These are phyloP conservation scores for Rhinoptilus africanus DNA, from an alignment of 2,113 vertebrate genomes.

Conservation along the genomic window DNA sequence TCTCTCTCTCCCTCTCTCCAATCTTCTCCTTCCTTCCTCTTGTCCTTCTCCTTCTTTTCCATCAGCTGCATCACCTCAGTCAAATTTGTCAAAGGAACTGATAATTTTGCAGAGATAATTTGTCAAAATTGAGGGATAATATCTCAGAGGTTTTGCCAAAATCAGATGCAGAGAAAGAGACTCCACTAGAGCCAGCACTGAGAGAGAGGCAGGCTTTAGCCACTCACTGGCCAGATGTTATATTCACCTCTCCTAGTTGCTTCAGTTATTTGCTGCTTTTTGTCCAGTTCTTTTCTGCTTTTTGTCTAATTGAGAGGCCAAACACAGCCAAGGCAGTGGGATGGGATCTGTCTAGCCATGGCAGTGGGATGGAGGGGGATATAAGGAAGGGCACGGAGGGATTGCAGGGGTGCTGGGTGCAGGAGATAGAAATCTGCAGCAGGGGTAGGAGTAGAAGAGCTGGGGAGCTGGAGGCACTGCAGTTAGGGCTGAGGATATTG, in stretches of 20 bases:
- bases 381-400: neutral
- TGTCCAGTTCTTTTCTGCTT: neutral
- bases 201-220: neutral
- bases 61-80: neutral
- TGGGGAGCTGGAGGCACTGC: neutral
- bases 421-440: neutral
- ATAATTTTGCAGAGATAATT: neutral
- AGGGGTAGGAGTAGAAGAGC: neutral
- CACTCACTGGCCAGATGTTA: accelerated
- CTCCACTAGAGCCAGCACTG: neutral
- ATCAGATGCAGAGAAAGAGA: neutral
- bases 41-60: neutral
- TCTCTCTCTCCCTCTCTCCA: neutral
- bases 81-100: neutral
- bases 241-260: neutral
- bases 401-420: neutral
- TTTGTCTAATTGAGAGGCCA: neutral
- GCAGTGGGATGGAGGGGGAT: neutral
- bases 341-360: neutral
- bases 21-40: neutral
- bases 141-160: neutral
- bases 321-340: neutral
- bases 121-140: neutral
- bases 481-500: neutral
- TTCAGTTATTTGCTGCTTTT: neutral